Conservation (phyloP, 1,140 invertebrate species). For the Drosophila paulistorum region DNA sequence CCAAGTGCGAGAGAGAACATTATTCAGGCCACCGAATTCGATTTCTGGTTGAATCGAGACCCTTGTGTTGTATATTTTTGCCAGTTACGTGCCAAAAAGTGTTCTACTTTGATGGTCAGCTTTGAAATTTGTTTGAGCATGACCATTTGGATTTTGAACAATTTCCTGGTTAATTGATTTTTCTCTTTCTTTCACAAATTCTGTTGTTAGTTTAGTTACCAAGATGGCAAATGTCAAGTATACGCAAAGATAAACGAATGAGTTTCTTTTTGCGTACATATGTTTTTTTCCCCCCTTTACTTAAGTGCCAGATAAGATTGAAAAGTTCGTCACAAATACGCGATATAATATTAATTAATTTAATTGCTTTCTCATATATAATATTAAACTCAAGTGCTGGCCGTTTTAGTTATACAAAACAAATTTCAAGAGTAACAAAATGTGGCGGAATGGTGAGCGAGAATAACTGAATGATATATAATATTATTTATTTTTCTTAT, state of each 20-base stretch:
- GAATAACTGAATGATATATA: neutral
- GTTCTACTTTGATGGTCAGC: neutral
- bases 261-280: neutral
- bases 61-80: neutral
- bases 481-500: neutral
- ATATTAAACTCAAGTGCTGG: neutral
- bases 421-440: neutral
- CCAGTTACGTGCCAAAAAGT: neutral
- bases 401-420: neutral
- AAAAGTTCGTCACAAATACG: neutral
- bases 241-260: neutral
- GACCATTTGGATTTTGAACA: neutral
- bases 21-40: neutral
- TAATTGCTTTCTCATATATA: neutral
- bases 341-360: neutral
- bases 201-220: neutral
- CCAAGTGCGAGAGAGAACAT: neutral
- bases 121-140: neutral
- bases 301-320: conserved; percentile 1
- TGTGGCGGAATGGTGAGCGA: neutral
- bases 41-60: conserved; percentile 6
- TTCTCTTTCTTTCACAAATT: neutral
- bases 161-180: conserved; percentile 6
- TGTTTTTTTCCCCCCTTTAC: neutral
- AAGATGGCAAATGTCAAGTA: conserved; percentile 5